Percentiles rank a stretch among this genome's conserved stretches.
Evolutionary conservation across 2,888 invertebrate genomes (phyloP).

Genomic region (Lasioglossum pauxillum): DNA sequence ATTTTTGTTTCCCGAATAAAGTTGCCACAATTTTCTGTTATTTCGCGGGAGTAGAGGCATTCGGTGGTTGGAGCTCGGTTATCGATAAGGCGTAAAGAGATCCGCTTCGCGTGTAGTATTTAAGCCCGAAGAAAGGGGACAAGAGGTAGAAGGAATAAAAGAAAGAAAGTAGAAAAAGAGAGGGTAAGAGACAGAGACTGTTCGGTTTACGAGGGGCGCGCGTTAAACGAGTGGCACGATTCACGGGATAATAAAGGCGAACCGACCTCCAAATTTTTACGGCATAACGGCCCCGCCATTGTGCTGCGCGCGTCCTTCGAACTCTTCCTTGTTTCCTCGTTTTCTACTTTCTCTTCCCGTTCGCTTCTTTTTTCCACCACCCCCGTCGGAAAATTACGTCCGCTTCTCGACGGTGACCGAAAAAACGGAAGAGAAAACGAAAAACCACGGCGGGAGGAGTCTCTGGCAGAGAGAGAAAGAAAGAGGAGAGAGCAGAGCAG

Average conservation of each 20-base stretch:
- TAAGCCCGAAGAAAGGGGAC: not conserved
- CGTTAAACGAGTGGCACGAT: constrained; percentile 39
- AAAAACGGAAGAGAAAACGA: constrained; percentile 22
- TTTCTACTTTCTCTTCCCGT: not conserved
- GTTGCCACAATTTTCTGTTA: not conserved
- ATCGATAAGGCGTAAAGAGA: not conserved
- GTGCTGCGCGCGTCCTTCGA: constrained; percentile 20
- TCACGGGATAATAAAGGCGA: constrained; percentile 48
- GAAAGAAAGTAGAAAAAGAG: not conserved
- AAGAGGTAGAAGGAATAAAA: not conserved
- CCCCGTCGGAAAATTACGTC: constrained; percentile 45
- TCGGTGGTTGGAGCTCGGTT: not conserved
- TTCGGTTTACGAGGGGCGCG: constrained; percentile 29
- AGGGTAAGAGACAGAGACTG: not conserved
- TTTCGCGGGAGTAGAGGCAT: not conserved
- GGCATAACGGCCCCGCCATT: constrained; percentile 36
- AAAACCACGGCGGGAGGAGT: not conserved
- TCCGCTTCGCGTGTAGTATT: not conserved
- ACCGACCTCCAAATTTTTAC: constrained; percentile 45
- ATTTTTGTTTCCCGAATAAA: not conserved
- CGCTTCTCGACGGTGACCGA: constrained; percentile 42
- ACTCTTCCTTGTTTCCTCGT: constrained; percentile 13
- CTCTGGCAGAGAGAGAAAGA: not conserved
- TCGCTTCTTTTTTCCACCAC: not conserved
- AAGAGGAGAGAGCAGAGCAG: not conserved